phyloP scores from a whole-genome alignment of 2,888 invertebrate genomes.

The Pogonocherus hispidulus region DNA sequence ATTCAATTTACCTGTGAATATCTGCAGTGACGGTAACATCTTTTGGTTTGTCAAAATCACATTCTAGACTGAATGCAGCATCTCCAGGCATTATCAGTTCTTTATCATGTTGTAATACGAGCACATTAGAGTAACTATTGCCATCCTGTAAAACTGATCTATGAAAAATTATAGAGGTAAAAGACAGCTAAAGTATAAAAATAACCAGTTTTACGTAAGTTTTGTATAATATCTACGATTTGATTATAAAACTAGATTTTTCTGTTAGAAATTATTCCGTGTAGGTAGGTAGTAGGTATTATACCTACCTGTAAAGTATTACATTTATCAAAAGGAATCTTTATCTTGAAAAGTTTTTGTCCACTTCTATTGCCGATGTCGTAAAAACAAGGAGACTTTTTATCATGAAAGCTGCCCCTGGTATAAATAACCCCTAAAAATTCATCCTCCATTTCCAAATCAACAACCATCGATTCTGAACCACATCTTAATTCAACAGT shows the following conservation, averaged over 20 bases:
- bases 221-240: too few relatives aligned
- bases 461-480: slow-evolving; percentile 71
- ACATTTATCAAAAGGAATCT: slow-evolving; percentile 73
- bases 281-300: too few relatives aligned
- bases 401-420: slow-evolving; percentile 74
- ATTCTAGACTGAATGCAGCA: slow-evolving; percentile 76
- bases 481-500: slow-evolving; percentile 73
- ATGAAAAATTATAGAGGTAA: not conserved
- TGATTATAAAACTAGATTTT: too few relatives aligned
- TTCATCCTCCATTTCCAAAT: slow-evolving; percentile 70
- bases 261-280: too few relatives aligned
- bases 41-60: slow-evolving; percentile 74
- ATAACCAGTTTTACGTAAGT: too few relatives aligned
- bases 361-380: slow-evolving; percentile 68
- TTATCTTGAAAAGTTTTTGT: slow-evolving; percentile 70
- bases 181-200: not conserved
- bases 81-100: slow-evolving; percentile 77
- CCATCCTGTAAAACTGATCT: slow-evolving; percentile 65
- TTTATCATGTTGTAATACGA: slow-evolving; percentile 78
- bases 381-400: slow-evolving; percentile 72
- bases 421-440: slow-evolving; percentile 77
- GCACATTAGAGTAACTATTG: slow-evolving; percentile 73
- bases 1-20: slow-evolving; percentile 66
- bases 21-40: slow-evolving; percentile 71
- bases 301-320: slow-evolving; percentile 71